Percentiles rank a stretch among this genome's conserved stretches.
Conservation (phyloP, 2,797 vertebrate genomes). For the Eulemur mongoz region DNA sequence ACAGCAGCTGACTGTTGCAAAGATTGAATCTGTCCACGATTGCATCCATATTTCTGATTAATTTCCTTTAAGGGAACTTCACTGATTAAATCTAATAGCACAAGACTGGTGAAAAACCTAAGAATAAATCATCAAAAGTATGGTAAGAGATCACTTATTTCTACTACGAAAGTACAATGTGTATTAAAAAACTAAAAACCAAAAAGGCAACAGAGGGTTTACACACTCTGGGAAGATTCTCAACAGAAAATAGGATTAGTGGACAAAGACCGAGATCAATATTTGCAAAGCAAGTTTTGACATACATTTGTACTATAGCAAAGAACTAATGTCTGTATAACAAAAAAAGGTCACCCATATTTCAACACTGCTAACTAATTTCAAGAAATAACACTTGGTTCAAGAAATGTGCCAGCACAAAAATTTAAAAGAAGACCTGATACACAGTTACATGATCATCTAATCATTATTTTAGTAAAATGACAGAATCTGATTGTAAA, state of each 20-base stretch:
- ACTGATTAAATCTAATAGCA: constrained; percentile 94
- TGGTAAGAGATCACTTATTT: neutral
- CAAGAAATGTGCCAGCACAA: constrained; percentile 22
- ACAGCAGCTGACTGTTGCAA: constrained; percentile 97
- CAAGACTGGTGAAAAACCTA: constrained; percentile 98
- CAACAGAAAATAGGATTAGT: neutral
- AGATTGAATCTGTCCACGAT: constrained; percentile 96
- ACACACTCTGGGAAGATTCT: neutral
- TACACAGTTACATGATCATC: neutral
- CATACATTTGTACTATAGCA: neutral
- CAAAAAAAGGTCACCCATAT: neutral
- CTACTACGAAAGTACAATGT: neutral
- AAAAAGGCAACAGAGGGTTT: neutral
- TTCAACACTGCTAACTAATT: neutral
- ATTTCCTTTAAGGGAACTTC: constrained; percentile 93
- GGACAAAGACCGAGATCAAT: neutral
- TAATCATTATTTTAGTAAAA: constrained; percentile 12
- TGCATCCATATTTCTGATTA: constrained; percentile 94
- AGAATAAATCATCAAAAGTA: constrained; percentile 56
- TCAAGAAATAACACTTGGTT: constrained; percentile 37
- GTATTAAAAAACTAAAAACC: neutral
- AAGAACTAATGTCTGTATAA: neutral
- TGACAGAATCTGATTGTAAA: constrained; percentile 8
- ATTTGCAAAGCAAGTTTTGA: neutral
- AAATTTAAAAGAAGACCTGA: neutral